A percentile compares a stretch with the other conserved stretches of the same genome.
phyloP scores from a whole-genome alignment of 2,888 invertebrate species.

The Orthonevra nobilis region DNA sequence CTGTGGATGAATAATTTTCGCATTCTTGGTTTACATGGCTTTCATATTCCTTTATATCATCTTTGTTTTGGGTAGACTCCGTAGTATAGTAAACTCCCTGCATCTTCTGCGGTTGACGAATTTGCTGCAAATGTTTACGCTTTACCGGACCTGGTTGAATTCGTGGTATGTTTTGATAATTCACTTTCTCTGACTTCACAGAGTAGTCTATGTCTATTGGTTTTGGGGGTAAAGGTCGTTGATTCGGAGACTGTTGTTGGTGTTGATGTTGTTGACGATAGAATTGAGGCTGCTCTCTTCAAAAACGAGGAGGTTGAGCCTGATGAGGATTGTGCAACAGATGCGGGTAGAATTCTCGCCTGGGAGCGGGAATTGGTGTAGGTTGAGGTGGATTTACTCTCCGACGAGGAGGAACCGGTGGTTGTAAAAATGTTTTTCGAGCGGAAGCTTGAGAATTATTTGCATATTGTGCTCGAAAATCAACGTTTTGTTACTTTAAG shows the following conservation, averaged over 20 bases:
- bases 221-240: constrained; percentile 30
- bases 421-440: constrained; percentile 6
- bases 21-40: constrained; percentile 4
- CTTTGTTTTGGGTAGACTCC: constrained; percentile 10
- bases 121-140: constrained; percentile 29
- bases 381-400: neutral
- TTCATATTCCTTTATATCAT: constrained; percentile 17
- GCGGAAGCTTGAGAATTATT: constrained; percentile 4
- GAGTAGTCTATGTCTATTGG: constrained; percentile 16
- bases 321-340: constrained; percentile 30
- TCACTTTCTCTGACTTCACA: constrained; percentile 5
- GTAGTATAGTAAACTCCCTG: constrained; percentile 20
- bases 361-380: constrained; percentile 13
- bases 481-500: constrained; percentile 11
- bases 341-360: constrained; percentile 39
- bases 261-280: constrained; percentile 2
- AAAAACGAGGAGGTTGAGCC: constrained; percentile 19
- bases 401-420: constrained; percentile 10
- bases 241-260: constrained; percentile 17
- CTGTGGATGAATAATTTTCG: constrained; percentile 1
- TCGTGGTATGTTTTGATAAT: constrained; percentile 8
- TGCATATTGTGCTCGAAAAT: constrained; percentile 9
- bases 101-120: constrained; percentile 21
- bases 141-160: constrained; percentile 2
- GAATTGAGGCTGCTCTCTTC: neutral